phyloP scores from a whole-genome alignment of 2,797 vertebrate genomes.

The Poeciliopsis gracilis region DNA sequence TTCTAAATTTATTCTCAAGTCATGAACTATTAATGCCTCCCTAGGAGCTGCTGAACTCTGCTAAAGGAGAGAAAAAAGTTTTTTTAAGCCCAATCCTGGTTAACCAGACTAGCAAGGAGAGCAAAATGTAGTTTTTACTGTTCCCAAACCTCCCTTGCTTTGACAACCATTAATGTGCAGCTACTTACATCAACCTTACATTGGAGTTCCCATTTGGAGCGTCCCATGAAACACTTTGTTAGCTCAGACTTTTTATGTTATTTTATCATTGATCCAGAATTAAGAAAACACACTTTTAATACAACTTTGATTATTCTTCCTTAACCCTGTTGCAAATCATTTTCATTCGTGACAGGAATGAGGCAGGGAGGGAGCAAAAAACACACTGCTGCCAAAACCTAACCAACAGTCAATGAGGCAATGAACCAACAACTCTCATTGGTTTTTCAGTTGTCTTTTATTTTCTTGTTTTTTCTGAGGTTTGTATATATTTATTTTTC shows the following conservation, averaged over 20 bases:
- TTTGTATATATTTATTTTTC: too few species aligned
- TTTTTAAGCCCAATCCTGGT: background rate
- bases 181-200: background rate
- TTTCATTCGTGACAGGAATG: background rate
- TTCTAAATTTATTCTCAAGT: slow-evolving; percentile 4
- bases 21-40: slow-evolving; percentile 11
- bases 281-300: background rate
- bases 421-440: background rate
- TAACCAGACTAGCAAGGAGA: too few species aligned
- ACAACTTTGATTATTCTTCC: background rate
- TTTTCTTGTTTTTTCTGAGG: too few species aligned
- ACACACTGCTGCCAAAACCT: background rate
- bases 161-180: background rate
- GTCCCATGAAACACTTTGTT: background rate
- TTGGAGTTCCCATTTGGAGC: background rate
- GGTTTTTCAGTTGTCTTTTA: background rate
- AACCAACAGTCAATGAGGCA: background rate
- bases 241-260: background rate
- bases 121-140: background rate
- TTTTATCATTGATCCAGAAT: background rate
- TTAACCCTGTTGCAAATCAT: background rate
- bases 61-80: background rate
- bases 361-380: background rate
- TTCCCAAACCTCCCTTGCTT: background rate
- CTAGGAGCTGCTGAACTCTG: slow-evolving; percentile 2